Evolutionary conservation across 2,888 invertebrate genomes (phyloP), one percentile per base, ranked within the genome.

Genomic region (Podabrus alpinus): DNA sequence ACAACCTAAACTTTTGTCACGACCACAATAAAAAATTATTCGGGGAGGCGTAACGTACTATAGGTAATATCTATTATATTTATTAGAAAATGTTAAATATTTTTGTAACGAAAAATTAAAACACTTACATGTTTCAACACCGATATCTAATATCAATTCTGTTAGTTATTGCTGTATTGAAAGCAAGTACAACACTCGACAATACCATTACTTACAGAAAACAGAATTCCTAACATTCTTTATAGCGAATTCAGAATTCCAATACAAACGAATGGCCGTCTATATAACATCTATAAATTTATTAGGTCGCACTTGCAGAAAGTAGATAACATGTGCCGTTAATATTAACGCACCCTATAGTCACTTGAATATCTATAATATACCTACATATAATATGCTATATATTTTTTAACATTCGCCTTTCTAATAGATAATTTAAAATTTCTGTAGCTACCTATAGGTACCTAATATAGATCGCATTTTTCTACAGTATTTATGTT

Each of bases 191-290:
- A 85, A 82, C 85, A 83, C 81, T 83, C 82, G 83, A 85, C 85
- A 86, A 85, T 85, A 85, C 85, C 84, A 86, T 86, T 85, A 86
- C 85, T 86, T 84, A 86, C 85, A 79, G 83, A 83, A 83, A 85
- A 85, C 86, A 85, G 83, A 84, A 86, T 86, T 85, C 85, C 79
- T 80, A 80, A 81, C 85, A 84, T 85, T 84, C 85, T 83, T 83
- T 78, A 80, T 82, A 66, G 74, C 69, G 77, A 77, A 79, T 80
- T 79, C 74, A 74, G 78, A 79, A 81, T 82, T 80, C 80, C 80
- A 75, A 77, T 79, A 74, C 45, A 77, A 72, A 71, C 71, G 66
- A 76, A 71, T 76, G 73, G 74, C 68, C 71, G 71, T 71, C 71
- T 68, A 68, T 74, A 71, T 74, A 71, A 68, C 74, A 71, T 74